These are phyloP conservation scores for Spizella passerina DNA, from an alignment of 2,797 vertebrate genomes.

Conservation along the genomic window DNA sequence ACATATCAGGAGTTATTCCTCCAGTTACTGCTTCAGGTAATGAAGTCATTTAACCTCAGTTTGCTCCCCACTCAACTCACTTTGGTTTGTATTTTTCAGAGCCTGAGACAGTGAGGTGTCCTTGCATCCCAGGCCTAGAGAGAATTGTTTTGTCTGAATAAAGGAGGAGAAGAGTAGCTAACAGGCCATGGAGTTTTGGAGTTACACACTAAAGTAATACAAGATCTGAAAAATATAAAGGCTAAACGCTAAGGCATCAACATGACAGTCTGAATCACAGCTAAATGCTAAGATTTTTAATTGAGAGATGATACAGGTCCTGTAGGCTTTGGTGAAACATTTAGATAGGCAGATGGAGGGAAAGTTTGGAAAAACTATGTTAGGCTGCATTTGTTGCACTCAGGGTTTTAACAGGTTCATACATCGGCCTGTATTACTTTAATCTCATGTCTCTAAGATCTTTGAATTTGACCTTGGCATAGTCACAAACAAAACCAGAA, in stretches of 20 bases:
- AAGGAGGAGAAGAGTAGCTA: neutral
- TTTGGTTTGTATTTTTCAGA: neutral
- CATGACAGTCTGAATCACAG: neutral
- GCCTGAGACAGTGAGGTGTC: neutral
- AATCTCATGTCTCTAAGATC: neutral
- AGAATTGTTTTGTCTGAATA: neutral
- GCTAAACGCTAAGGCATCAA: neutral
- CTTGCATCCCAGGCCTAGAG: neutral
- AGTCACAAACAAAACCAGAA: neutral
- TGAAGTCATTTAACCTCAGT: neutral
- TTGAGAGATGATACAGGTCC: neutral
- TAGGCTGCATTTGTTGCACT: neutral
- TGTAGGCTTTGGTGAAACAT: neutral
- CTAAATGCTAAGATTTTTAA: neutral
- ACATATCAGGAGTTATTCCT: neutral
- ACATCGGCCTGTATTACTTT: neutral
- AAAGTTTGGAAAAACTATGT: neutral
- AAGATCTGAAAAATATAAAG: neutral
- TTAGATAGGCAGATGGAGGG: neutral
- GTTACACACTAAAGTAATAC: neutral
- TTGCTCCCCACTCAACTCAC: neutral
- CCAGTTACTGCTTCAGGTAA: neutral
- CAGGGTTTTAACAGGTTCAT: neutral
- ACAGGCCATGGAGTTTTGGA: too few species aligned
- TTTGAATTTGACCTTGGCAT: neutral